Evolutionary conservation across 64 coral and sea anemone genomes (phyloP).

Genomic region (Pocillopora verrucosa): DNA sequence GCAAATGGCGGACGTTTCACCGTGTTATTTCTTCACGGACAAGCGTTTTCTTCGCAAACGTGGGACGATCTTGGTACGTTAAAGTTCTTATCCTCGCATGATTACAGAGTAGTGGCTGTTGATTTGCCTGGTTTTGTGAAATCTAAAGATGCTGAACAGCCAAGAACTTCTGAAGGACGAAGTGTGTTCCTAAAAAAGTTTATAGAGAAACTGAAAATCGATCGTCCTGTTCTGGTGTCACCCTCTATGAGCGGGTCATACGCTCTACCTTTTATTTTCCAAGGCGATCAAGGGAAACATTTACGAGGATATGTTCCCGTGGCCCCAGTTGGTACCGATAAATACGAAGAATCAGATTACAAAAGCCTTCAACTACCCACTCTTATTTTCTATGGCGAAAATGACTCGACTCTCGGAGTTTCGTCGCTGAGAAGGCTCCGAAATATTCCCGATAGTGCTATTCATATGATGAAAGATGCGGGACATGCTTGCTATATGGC

Average conservation of each 20-base stretch:
- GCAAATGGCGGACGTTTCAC: conserved; percentile 11
- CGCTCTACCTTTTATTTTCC: conserved; percentile 72
- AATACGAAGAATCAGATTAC: conserved; percentile 50
- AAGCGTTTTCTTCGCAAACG: conserved; percentile 70
- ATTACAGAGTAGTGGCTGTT: conserved; percentile 72
- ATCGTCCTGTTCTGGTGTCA: conserved; percentile 55
- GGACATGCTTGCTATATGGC: conserved; percentile 89
- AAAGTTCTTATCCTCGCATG: conserved; percentile 54
- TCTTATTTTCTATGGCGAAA: conserved; percentile 66
- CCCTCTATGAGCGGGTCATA: conserved; percentile 88
- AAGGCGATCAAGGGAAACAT: conserved; percentile 20
- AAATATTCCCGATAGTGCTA: conserved; percentile 59
- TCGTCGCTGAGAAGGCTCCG: conserved; percentile 46
- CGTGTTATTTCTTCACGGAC: conserved; percentile 79
- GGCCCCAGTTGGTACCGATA: conserved; percentile 68
- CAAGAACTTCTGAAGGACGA: conserved; percentile 35
- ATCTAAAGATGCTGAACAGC: conserved; percentile 40
- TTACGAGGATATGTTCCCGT: conserved; percentile 75
- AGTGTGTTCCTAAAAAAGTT: conserved; percentile 61
- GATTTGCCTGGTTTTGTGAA: conserved; percentile 86
- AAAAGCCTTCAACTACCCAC: conserved; percentile 46
- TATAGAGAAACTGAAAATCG: conserved; percentile 36
- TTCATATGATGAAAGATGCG: conserved; percentile 74
- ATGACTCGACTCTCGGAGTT: conserved; percentile 44
- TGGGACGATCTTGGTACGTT: conserved; percentile 83